These are phyloP conservation scores for Tragelaphus imberbis DNA, from an alignment of 2,113 vertebrate species.

Conservation along the genomic window DNA sequence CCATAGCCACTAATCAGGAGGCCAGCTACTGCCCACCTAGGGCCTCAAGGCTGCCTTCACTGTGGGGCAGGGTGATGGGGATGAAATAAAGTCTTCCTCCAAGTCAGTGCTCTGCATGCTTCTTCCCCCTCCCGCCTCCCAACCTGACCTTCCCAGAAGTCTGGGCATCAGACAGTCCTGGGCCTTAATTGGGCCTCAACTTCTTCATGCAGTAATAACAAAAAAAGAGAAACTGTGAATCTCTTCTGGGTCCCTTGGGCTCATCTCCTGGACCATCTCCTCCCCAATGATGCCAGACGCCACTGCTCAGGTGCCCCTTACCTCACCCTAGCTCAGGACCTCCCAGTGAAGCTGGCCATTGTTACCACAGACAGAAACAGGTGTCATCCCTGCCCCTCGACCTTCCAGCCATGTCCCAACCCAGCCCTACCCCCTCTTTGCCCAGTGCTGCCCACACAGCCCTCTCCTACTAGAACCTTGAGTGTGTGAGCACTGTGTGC, in stretches of 20 bases:
- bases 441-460: neutral
- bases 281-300: neutral
- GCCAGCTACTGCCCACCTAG: neutral
- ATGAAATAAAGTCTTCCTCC: constrained; percentile 48
- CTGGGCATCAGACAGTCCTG: neutral
- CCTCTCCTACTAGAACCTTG: neutral
- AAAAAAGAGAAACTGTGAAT: neutral
- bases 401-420: neutral
- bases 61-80: accelerated
- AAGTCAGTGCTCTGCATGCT: neutral
- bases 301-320: neutral
- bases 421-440: accelerated
- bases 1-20: constrained; percentile 4
- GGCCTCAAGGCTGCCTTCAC: neutral
- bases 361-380: neutral
- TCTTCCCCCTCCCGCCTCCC: neutral
- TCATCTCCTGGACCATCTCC: neutral
- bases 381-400: accelerated
- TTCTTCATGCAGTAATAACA: neutral
- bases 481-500: neutral
- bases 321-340: neutral
- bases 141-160: accelerated
- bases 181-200: neutral
- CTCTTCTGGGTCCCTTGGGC: neutral
- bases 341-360: neutral